Conservation (phyloP, 1,140 invertebrate species). For the Oedothorax gibbosus region DNA sequence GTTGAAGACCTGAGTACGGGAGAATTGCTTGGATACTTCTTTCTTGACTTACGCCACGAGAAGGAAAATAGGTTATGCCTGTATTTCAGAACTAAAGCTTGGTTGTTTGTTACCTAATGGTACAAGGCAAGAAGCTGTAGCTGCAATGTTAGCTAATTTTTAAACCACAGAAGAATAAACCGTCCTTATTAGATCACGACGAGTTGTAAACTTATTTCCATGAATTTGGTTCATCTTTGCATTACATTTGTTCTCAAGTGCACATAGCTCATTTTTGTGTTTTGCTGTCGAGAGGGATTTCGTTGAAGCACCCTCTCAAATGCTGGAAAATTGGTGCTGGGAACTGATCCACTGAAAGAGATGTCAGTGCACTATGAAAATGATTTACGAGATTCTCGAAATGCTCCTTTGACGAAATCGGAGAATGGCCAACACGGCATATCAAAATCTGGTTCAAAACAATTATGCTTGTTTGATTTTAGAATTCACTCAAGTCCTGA, state of each 20-base stretch:
- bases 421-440: conserved; percentile 71
- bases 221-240: conserved; percentile 61
- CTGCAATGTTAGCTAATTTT: conserved; percentile 74
- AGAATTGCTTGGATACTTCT: conserved; percentile 72
- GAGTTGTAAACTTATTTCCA: conserved; percentile 66
- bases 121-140: conserved; percentile 69
- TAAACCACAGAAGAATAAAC: conserved; percentile 71
- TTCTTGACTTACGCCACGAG: conserved; percentile 72
- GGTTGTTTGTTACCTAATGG: conserved; percentile 68
- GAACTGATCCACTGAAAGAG: conserved; percentile 69
- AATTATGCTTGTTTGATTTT: conserved; percentile 72
- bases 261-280: conserved; percentile 63
- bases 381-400: conserved; percentile 68
- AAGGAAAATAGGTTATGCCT: conserved; percentile 73
- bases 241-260: conserved; percentile 21
- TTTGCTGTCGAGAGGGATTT: conserved; percentile 73
- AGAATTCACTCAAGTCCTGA: conserved; percentile 68
- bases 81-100: conserved; percentile 67
- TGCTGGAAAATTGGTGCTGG: conserved; percentile 76
- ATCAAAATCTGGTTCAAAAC: conserved; percentile 72
- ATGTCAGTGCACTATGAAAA: conserved; percentile 73
- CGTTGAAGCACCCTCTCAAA: conserved; percentile 74
- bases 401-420: conserved; percentile 70
- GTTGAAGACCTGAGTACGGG: conserved; percentile 68
- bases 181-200: conserved; percentile 72